Conservation (phyloP, 1,140 invertebrate genomes). For the Aricia agestis region DNA sequence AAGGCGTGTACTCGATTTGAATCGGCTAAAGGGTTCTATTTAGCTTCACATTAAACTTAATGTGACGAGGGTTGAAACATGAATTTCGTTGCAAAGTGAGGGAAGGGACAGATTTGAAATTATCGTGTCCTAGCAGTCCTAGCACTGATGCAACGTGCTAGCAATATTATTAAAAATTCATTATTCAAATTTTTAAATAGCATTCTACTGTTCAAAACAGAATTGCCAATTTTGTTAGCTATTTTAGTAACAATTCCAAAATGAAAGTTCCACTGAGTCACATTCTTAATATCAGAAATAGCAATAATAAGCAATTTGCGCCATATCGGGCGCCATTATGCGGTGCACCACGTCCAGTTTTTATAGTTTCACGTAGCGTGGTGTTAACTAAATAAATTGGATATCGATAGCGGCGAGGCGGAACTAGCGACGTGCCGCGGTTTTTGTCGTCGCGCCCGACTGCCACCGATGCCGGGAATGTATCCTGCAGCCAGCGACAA, state of each 20-base stretch:
- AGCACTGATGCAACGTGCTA: not conserved
- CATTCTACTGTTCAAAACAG: too few relatives aligned
- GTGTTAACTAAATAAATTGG: constrained; percentile 14
- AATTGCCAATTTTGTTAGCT: too few relatives aligned
- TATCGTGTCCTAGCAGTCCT: not conserved
- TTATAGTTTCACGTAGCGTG: not conserved
- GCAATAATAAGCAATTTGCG: not conserved
- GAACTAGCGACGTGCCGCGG: constrained; percentile 3
- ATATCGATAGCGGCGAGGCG: constrained; percentile 3
- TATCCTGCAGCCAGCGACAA: not conserved
- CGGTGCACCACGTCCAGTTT: not conserved
- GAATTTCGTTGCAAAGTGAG: not conserved
- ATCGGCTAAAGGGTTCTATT: not conserved
- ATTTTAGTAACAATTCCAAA: not conserved
- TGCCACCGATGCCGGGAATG: constrained; percentile 5
- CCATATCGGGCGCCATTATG: not conserved
- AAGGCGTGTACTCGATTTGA: too few relatives aligned
- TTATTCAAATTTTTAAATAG: too few relatives aligned
- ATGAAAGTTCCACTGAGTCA: not conserved
- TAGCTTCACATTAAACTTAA: not conserved
- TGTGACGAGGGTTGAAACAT: not conserved
- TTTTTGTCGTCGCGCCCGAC: constrained; percentile 1
- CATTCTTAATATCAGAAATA: not conserved
- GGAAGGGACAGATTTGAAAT: not conserved
- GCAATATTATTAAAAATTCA: too few relatives aligned